Conservation (phyloP, 2,888 invertebrate species). For the Sialis lutaria region DNA sequence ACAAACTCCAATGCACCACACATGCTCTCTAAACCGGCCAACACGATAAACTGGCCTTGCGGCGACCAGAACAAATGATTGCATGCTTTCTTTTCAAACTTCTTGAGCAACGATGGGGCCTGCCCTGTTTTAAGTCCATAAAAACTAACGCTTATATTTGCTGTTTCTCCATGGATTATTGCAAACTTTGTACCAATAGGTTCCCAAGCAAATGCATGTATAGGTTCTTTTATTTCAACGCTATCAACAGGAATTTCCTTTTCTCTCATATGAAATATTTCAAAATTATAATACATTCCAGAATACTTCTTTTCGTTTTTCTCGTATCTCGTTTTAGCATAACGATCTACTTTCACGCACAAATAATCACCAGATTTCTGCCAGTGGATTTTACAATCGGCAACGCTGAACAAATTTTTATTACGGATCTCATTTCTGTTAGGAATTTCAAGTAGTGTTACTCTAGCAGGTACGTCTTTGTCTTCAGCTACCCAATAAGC, state of each 20-base stretch:
- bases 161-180: slow-evolving; percentile 85
- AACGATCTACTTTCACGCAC: slow-evolving; percentile 86
- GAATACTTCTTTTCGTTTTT: slow-evolving; percentile 87
- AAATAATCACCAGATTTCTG: slow-evolving; percentile 95
- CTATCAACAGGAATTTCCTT: slow-evolving; percentile 96
- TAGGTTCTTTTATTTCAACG: slow-evolving; percentile 85
- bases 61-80: slow-evolving; percentile 95
- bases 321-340: slow-evolving; percentile 83
- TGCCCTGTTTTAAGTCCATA: slow-evolving; percentile 84
- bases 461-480: slow-evolving; percentile 89
- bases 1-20: slow-evolving; percentile 89
- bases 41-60: slow-evolving; percentile 83
- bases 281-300: slow-evolving; percentile 96
- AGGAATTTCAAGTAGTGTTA: slow-evolving; percentile 83
- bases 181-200: slow-evolving; percentile 92
- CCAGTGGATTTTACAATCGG: slow-evolving; percentile 98
- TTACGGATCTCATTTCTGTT: slow-evolving; percentile 76
- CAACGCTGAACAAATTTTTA: slow-evolving; percentile 94
- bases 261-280: slow-evolving; percentile 96
- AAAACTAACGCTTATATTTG: slow-evolving; percentile 77
- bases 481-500: slow-evolving; percentile 99
- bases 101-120: slow-evolving; percentile 73
- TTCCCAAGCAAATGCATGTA: slow-evolving; percentile 96
- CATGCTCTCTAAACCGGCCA: slow-evolving; percentile 71
- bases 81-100: slow-evolving; percentile 73